Evolutionary conservation across 1,140 invertebrate species (phyloP).

Genomic region (Lordiphosa stackelbergi): DNA sequence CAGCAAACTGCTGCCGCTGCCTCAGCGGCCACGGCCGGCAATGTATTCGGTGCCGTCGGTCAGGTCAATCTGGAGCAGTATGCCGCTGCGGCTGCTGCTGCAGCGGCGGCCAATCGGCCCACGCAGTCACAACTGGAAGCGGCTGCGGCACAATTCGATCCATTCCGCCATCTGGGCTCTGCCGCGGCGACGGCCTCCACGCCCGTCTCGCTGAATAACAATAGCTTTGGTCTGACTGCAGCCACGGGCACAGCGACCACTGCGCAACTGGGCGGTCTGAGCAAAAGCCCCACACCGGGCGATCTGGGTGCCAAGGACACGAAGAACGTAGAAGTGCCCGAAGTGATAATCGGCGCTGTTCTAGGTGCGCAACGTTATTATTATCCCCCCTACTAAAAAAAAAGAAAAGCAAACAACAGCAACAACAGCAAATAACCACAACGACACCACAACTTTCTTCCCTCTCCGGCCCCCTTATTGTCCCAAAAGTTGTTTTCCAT

Average conservation of each 20-base stretch:
- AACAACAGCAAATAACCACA: conserved; percentile 15
- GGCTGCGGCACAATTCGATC: conserved; percentile 81
- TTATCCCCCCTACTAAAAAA: conserved; percentile 52
- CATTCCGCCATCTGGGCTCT: conserved; percentile 83
- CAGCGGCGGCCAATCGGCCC: conserved; percentile 81
- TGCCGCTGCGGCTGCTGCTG: conserved; percentile 79
- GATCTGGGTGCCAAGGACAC: conserved; percentile 85
- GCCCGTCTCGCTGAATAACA: conserved; percentile 86
- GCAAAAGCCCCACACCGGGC: conserved; percentile 90
- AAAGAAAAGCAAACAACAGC: conserved; percentile 14
- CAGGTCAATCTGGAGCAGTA: conserved; percentile 81
- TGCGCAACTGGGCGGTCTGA: conserved; percentile 88
- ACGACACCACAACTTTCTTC: conserved; percentile 34
- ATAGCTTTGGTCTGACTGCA: conserved; percentile 86
- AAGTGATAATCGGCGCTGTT: conserved; percentile 97
- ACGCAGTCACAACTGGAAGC: conserved; percentile 83
- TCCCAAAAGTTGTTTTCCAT: background rate
- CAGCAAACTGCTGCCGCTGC: conserved; percentile 81
- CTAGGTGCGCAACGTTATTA: conserved; percentile 83
- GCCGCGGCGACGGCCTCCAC: conserved; percentile 80
- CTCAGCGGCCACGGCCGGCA: conserved; percentile 80
- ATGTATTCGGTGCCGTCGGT: conserved; percentile 88
- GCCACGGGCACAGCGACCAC: conserved; percentile 81
- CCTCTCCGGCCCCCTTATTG: background rate
- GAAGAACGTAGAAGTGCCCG: conserved; percentile 95